Conservation (phyloP, 2,888 invertebrate species). For the Falcaria lacertinaria region DNA sequence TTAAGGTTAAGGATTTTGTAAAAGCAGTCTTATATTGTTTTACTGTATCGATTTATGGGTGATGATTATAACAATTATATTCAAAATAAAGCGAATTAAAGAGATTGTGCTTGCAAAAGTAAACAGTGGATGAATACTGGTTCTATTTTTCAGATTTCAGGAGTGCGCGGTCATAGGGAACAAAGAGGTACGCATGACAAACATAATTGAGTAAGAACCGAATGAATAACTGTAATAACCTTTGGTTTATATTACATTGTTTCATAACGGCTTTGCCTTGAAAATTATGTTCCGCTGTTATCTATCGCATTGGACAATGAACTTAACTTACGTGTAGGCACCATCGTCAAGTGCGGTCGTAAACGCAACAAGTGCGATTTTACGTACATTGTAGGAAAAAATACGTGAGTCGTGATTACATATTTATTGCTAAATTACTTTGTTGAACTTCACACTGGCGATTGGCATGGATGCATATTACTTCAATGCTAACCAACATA, state of each 20-base stretch:
- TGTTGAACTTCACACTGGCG: constrained; percentile 31
- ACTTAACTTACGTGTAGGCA: constrained; percentile 1
- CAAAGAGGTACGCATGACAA: too few relatives aligned
- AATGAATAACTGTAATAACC: not conserved
- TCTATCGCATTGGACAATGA: constrained; percentile 2
- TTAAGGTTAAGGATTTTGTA: too few relatives aligned
- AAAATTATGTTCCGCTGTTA: constrained; percentile 5
- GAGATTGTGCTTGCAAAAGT: too few relatives aligned
- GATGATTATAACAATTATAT: too few relatives aligned
- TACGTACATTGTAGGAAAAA: constrained; percentile 19
- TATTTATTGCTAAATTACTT: constrained; percentile 32
- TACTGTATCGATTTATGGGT: too few relatives aligned
- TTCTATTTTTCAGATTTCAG: too few relatives aligned
- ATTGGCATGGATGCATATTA: constrained; percentile 24
- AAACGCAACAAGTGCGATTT: constrained; percentile 3
- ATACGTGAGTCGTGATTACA: constrained; percentile 40
- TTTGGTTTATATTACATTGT: constrained; percentile 1
- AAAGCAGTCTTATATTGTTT: too few relatives aligned
- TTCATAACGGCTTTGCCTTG: constrained; percentile 26
- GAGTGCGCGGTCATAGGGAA: too few relatives aligned
- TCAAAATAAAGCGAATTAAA: too few relatives aligned
- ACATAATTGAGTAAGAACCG: too few relatives aligned
- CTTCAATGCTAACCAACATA: too few relatives aligned
- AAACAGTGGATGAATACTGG: too few relatives aligned
- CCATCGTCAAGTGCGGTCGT: not conserved